Conservation (phyloP, 2,797 vertebrate genomes). For the Pipistrellus pipistrellus region DNA sequence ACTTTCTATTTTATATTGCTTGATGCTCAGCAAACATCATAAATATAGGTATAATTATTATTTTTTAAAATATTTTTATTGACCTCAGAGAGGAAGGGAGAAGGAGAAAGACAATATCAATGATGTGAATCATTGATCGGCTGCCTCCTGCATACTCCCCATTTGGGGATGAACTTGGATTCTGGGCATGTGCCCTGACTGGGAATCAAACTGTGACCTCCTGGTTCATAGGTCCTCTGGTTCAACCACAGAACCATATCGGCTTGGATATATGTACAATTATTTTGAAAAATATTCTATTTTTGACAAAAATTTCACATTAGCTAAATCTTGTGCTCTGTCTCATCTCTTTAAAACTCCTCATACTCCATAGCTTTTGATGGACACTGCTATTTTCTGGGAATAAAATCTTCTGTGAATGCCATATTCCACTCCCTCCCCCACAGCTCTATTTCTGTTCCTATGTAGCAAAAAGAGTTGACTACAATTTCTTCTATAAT, state of each 20-base stretch:
- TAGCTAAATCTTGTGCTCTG: not conserved
- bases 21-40: not conserved
- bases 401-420: not conserved
- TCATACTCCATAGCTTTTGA: not conserved
- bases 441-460: not conserved
- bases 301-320: not conserved
- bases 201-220: too few relatives aligned
- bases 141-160: too few relatives aligned
- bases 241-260: too few relatives aligned
- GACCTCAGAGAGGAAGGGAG: too few relatives aligned
- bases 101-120: too few relatives aligned
- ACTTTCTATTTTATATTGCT: not conserved
- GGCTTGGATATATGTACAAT: not conserved
- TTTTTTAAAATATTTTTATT: too few relatives aligned
- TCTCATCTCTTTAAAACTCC: not conserved
- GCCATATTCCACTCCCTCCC: not conserved
- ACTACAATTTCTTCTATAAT: not conserved
- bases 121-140: too few relatives aligned
- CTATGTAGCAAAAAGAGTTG: not conserved
- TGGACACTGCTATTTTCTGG: not conserved
- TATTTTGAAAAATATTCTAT: not conserved
- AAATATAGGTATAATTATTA: not conserved
- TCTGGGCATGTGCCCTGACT: too few relatives aligned
- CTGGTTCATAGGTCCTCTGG: too few relatives aligned
- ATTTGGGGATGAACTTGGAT: too few relatives aligned